Base-by-base conservation (phyloP, 2,797 vertebrate species). In the Ctenochaetus hawaiiensis region DNA sequence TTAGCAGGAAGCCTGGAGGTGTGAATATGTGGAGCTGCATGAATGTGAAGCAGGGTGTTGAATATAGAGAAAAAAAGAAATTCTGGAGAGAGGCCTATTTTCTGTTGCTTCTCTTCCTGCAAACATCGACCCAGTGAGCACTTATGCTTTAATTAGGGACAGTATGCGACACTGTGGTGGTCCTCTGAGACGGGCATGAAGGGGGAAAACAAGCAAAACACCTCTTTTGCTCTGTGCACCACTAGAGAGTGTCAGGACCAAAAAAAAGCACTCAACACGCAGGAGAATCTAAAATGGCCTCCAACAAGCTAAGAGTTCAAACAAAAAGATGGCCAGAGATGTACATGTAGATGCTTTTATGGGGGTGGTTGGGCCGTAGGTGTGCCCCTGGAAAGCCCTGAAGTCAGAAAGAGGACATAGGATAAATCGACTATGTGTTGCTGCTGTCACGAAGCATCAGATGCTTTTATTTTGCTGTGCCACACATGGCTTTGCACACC, bases 141-240 rank as follows among this genome's bases (percentile, higher is more conserved):
- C 37, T 64, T 75, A n/a, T 26, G 59, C 54, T 54, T 79, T 88
- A 88, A 88, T 88, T 82, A 75, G 60, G 51, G 48, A 72, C 65
- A 73, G 9, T n/a, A n/a, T 82, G 65, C 73, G 67, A 77, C 51
- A 73, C 34, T 18, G 54, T 39, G 53, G 30, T 2, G 3, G 57
- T 80, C 86, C 75, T 62, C 17, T 30, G 87, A 84, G 89, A 87
- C 4, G 0, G 17, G 44, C 23, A 9, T 9, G 9, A 11, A 41
- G 39, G 48, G 23, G 9, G 23, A 71, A 67, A 76, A 72, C 53
- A 80, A 67, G 57, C 8, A 63, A 26, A 75, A 56, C 44, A 65
- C 52, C 49, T 23, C 67, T 7, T 48, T 47, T 26, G 10, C 62
- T 60, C 6, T 41, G 1, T 23, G 51, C 18, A 56, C 20, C 2